phyloP scores from a whole-genome alignment of 2,113 vertebrate species.

The Tinamus guttatus region DNA sequence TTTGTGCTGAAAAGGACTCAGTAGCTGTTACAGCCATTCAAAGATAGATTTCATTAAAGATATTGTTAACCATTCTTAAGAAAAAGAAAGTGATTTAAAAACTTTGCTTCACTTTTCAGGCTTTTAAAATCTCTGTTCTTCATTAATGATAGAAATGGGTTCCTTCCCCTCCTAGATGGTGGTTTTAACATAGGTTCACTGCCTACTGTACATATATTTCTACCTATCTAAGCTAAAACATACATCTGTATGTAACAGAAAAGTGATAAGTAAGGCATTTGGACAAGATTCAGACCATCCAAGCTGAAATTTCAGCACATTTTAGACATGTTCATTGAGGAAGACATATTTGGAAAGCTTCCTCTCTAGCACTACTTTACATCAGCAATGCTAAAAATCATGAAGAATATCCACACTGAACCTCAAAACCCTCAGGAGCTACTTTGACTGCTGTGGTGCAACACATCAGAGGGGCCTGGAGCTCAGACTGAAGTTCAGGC shows the following conservation, averaged over 20 bases:
- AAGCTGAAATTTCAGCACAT: not conserved
- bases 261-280: not conserved
- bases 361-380: not conserved
- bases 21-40: not conserved
- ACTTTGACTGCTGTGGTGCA: not conserved
- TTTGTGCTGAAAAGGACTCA: not conserved
- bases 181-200: not conserved
- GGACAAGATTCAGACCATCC: not conserved
- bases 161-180: not conserved
- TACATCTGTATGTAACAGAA: not conserved
- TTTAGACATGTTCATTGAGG: not conserved
- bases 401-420: not conserved
- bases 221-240: not conserved
- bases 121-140: not conserved
- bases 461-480: accelerated
- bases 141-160: not conserved
- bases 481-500: not conserved
- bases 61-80: not conserved
- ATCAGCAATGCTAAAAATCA: not conserved
- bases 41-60: slow-evolving; percentile 41
- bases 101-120: not conserved
- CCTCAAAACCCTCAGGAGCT: not conserved
- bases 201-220: not conserved
- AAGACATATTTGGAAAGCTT: not conserved
- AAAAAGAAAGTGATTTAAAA: slow-evolving; percentile 21